A percentile compares a stretch with the other conserved stretches of the same genome.
phyloP scores from a whole-genome alignment of 2,113 vertebrate genomes.

The Phrynosoma blainvillii region DNA sequence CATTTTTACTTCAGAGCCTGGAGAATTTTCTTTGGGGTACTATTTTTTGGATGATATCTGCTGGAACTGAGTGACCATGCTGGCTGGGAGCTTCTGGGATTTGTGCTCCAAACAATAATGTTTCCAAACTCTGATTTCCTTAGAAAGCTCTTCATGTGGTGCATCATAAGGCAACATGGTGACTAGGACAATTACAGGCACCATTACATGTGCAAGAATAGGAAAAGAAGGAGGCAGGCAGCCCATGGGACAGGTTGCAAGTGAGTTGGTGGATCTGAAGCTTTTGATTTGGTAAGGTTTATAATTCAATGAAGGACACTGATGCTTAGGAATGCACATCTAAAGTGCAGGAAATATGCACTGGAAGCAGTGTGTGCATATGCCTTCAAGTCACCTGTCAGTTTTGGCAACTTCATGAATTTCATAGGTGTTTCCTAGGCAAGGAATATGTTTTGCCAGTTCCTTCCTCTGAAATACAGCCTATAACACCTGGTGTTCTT shows the following conservation, averaged over 20 bases:
- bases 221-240: background rate
- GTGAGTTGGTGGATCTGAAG: background rate
- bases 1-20: background rate
- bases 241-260: background rate
- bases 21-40: too few relatives aligned
- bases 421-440: too few relatives aligned
- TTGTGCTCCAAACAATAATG: too few relatives aligned
- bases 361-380: background rate
- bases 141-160: background rate
- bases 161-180: background rate
- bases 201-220: background rate
- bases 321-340: background rate
- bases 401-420: too few relatives aligned
- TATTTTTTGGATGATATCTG: too few relatives aligned
- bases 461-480: too few relatives aligned
- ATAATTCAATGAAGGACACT: background rate
- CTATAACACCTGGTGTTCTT: too few relatives aligned
- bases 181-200: background rate
- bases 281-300: background rate
- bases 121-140: background rate
- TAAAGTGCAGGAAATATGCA: background rate
- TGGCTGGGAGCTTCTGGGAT: too few relatives aligned
- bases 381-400: too few relatives aligned
- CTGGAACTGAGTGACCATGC: too few relatives aligned
- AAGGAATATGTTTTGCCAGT: too few relatives aligned